Evolutionary conservation across 2,888 invertebrate species (phyloP).

Genomic region (Spilosoma lubricipeda): DNA sequence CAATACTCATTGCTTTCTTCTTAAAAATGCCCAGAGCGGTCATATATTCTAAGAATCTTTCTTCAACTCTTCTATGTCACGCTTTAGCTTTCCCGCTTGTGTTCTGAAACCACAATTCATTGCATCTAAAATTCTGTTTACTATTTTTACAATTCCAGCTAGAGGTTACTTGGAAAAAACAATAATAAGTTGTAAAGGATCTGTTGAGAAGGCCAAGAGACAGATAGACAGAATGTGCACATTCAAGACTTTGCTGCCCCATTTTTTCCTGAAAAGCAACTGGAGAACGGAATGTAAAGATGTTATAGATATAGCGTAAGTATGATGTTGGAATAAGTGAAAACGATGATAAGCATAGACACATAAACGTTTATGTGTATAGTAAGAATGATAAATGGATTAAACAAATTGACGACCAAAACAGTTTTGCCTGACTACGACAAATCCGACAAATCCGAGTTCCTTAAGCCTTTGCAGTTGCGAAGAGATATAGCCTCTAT

Average conservation of each 20-base stretch:
- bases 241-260: slow-evolving; percentile 35
- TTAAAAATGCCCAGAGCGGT: no score
- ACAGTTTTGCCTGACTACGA: no score
- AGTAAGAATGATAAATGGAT: background rate
- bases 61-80: no score
- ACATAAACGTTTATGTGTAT: no score
- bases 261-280: slow-evolving; percentile 29
- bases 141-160: slow-evolving; percentile 22
- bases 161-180: slow-evolving; percentile 41
- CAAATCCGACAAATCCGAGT: no score
- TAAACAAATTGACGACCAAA: no score
- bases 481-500: no score
- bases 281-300: slow-evolving; percentile 19
- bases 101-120: no score
- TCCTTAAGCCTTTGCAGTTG: no score
- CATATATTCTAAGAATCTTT: no score
- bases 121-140: background rate
- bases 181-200: slow-evolving; percentile 58
- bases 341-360: background rate
- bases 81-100: no score
- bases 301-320: slow-evolving; percentile 25
- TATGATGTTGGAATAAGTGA: background rate
- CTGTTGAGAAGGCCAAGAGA: slow-evolving; percentile 59
- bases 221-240: slow-evolving; percentile 57
- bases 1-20: no score